phyloP scores from a whole-genome alignment of 2,113 vertebrate species.

The Uropsilus gracilis region DNA sequence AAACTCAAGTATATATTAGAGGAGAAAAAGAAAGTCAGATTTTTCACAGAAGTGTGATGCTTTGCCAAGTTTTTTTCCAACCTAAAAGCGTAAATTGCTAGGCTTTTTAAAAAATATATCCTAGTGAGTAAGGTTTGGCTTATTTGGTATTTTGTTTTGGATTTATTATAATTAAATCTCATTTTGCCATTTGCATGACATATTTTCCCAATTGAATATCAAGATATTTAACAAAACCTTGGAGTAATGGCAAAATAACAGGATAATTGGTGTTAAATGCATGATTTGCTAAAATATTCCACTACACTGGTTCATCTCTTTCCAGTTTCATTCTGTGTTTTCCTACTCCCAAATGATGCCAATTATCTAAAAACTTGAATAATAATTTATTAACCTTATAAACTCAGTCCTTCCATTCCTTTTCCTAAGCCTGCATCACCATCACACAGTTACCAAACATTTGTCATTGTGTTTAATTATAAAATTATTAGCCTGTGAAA shows the following conservation, averaged over 20 bases:
- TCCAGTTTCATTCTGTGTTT: constrained; percentile 70
- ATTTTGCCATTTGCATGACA: constrained; percentile 61
- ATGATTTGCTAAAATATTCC: constrained; percentile 78
- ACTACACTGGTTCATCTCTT: constrained; percentile 67
- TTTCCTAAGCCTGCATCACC: constrained; percentile 24
- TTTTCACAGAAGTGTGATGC: neutral
- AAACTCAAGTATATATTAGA: neutral
- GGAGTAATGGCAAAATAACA: constrained; percentile 58
- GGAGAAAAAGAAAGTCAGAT: neutral
- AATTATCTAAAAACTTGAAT: constrained; percentile 86
- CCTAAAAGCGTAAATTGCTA: neutral
- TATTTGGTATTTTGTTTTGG: constrained; percentile 61
- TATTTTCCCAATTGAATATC: constrained; percentile 60
- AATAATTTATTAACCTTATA: constrained; percentile 84
- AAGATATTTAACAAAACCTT: constrained; percentile 53
- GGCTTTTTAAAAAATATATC: constrained; percentile 37
- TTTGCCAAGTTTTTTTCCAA: constrained; percentile 37
- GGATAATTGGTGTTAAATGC: constrained; percentile 84
- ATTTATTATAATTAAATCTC: constrained; percentile 59
- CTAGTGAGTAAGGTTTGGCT: neutral
- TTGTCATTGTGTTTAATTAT: constrained; percentile 83
- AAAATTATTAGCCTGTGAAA: constrained; percentile 69
- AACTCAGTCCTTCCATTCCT: constrained; percentile 67
- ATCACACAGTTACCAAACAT: constrained; percentile 61
- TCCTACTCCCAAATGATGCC: constrained; percentile 83